Evolutionary conservation across 2,113 vertebrate genomes (phyloP).

Genomic region (Rhinichthys klamathensis): DNA sequence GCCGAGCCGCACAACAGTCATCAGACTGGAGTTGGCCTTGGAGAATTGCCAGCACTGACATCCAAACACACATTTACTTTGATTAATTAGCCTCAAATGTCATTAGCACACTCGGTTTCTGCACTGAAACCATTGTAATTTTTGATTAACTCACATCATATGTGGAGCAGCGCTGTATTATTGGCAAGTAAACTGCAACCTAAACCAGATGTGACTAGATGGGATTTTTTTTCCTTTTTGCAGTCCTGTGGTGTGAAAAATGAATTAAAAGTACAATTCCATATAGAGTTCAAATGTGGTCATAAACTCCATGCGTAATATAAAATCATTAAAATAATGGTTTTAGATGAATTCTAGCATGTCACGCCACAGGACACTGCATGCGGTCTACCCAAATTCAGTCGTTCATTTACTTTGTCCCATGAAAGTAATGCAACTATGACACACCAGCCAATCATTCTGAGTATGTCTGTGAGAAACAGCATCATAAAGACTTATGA

Average conservation of each 20-base stretch:
- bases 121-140: conserved; percentile 21
- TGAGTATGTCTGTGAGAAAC: not conserved
- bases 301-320: conserved; percentile 6
- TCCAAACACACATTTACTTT: conserved; percentile 41
- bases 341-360: conserved; percentile 3
- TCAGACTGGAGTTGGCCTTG: conserved; percentile 36
- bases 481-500: not conserved
- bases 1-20: conserved; percentile 35
- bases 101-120: conserved; percentile 20
- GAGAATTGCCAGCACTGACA: conserved; percentile 28
- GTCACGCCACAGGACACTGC: conserved; percentile 1
- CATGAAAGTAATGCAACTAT: not conserved
- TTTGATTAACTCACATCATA: conserved; percentile 22
- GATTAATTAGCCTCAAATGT: conserved; percentile 45
- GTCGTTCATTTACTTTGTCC: not conserved
- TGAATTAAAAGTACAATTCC: conserved; percentile 16
- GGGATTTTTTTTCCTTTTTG: not conserved
- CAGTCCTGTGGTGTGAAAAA: conserved; percentile 12
- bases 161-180: conserved; percentile 15
- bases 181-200: conserved; percentile 18
- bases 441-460: conserved; percentile 1
- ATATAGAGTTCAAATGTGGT: conserved; percentile 8
- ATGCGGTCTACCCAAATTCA: not conserved
- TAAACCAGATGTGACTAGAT: conserved; percentile 37
- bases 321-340: conserved; percentile 20